Evolutionary conservation across 2,797 vertebrate species (phyloP).

Genomic region (Valencia hispanica): DNA sequence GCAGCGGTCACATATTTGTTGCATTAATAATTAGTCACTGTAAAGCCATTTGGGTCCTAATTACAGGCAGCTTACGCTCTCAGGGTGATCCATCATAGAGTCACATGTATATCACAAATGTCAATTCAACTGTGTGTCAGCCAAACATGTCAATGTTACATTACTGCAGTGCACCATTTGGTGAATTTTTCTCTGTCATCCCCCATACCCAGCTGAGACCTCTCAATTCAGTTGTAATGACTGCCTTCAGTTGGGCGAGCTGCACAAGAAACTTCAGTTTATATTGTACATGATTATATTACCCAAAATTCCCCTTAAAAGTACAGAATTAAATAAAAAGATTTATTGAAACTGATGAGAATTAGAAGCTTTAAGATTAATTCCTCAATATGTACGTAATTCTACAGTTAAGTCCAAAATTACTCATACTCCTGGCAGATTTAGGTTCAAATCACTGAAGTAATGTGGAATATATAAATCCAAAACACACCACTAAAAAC

Average conservation of each 20-base stretch:
- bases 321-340: neutral
- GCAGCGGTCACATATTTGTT: slow-evolving; percentile 62
- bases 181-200: slow-evolving; percentile 22
- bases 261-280: neutral
- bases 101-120: slow-evolving; percentile 42
- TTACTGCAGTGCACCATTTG: slow-evolving; percentile 22
- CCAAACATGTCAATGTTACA: slow-evolving; percentile 13
- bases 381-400: neutral
- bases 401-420: neutral
- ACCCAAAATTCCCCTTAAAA: neutral
- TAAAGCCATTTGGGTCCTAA: slow-evolving; percentile 72
- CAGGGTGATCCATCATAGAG: slow-evolving; percentile 59
- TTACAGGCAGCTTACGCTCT: slow-evolving; percentile 50
- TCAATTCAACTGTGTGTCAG: slow-evolving; percentile 24
- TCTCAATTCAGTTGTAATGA: slow-evolving; percentile 10
- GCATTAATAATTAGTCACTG: slow-evolving; percentile 72
- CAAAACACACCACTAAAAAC: neutral
- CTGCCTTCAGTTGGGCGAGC: slow-evolving; percentile 1
- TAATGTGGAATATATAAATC: neutral
- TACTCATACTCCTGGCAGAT: neutral
- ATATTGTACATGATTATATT: neutral
- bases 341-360: neutral
- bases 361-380: neutral
- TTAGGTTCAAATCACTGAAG: neutral
- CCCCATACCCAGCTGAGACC: slow-evolving; percentile 15